A percentile compares a stretch with the other conserved stretches of the same genome.
These are phyloP conservation scores for Premnoplex brunnescens DNA, from an alignment of 2,797 vertebrate genomes.

Conservation along the genomic window DNA sequence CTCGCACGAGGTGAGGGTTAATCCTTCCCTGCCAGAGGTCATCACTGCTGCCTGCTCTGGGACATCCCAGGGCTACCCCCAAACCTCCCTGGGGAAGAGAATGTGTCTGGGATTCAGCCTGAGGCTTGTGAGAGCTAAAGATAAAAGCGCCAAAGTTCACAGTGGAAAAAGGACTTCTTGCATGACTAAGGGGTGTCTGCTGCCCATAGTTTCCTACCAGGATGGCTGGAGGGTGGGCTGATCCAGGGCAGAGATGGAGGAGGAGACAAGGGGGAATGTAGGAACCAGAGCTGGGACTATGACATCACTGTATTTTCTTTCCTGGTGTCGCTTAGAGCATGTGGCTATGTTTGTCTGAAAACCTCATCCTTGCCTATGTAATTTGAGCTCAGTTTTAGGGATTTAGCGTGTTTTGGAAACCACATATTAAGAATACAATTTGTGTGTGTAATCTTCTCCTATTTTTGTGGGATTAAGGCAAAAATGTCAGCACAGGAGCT, in stretches of 20 bases:
- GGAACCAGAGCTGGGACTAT: background rate
- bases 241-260: background rate
- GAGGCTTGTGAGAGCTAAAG: background rate
- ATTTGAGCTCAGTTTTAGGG: slow-evolving; percentile 27
- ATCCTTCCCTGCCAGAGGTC: background rate
- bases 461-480: background rate
- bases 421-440: background rate
- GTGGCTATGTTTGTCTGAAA: slow-evolving; percentile 55
- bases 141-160: background rate
- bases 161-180: background rate
- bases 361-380: background rate
- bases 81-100: background rate
- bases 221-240: background rate
- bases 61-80: background rate
- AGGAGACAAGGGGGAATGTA: background rate
- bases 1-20: fast-evolving
- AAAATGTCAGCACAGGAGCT: background rate
- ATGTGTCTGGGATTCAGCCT: fast-evolving
- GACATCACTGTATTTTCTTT: slow-evolving; percentile 37
- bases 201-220: background rate
- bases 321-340: background rate
- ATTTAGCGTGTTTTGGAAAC: slow-evolving; percentile 22
- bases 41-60: background rate
- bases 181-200: background rate
- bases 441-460: background rate